Conservation (phyloP, 1,140 invertebrate species). For the Harpegnathos saltator region DNA sequence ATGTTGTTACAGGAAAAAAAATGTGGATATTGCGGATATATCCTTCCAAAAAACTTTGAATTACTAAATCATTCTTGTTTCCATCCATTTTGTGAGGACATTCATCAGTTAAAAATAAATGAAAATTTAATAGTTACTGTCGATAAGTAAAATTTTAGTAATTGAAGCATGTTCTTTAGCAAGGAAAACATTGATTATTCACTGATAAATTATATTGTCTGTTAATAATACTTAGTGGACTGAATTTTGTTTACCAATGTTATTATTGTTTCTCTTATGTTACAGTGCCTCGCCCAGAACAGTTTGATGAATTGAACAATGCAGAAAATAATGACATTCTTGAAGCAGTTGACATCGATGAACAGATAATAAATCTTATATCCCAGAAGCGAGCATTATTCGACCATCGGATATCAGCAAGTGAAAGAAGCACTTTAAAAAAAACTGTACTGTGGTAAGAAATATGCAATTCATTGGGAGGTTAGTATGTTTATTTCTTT, state of each 20-base stretch:
- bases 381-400: not conserved
- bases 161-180: not conserved
- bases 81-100: not conserved
- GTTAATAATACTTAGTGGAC: not conserved
- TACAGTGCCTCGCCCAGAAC: not conserved
- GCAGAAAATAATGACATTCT: no score
- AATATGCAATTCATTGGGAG: not conserved
- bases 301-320: no score
- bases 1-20: not conserved
- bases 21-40: constrained; percentile 8
- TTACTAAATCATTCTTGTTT: not conserved
- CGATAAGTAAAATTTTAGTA: constrained; percentile 12
- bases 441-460: constrained; percentile 1
- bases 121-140: no score
- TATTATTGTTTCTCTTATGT: not conserved
- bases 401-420: not conserved
- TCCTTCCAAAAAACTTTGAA: no score
- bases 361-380: no score
- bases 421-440: constrained; percentile 6
- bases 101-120: not conserved
- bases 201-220: not conserved
- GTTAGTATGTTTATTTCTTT: no score
- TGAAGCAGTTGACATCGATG: no score
- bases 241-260: not conserved
- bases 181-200: not conserved